These are phyloP conservation scores for Tragelaphus scriptus DNA, from an alignment of 2,113 vertebrate species.

Conservation along the genomic window DNA sequence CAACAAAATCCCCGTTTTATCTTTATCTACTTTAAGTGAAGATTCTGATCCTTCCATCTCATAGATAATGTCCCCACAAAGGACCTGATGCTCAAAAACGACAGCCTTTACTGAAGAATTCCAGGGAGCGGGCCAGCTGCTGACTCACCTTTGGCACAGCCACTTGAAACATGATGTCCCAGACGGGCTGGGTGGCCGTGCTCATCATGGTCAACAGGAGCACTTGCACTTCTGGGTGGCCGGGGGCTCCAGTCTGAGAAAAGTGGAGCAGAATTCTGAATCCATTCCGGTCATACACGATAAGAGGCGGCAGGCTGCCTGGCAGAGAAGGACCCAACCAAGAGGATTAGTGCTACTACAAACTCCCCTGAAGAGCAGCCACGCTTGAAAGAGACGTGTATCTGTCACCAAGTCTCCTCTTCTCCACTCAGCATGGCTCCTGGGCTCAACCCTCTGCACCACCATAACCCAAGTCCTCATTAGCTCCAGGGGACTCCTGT, in stretches of 20 bases:
- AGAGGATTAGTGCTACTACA: not conserved
- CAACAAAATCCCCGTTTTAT: not conserved
- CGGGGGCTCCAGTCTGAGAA: conserved; percentile 74
- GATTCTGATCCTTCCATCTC: not conserved
- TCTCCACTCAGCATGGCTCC: not conserved
- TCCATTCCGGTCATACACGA: conserved; percentile 81
- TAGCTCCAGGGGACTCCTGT: not conserved
- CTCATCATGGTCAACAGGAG: conserved; percentile 88
- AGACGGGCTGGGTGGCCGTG: conserved; percentile 83
- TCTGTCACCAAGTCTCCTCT: accelerated
- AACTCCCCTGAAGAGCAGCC: not conserved
- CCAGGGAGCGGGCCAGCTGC: not conserved
- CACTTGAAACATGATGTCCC: conserved; percentile 85
- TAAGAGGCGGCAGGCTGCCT: conserved; percentile 85
- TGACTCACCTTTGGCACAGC: conserved; percentile 89
- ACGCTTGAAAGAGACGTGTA: accelerated
- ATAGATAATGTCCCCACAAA: not conserved
- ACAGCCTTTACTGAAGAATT: not conserved
- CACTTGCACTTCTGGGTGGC: conserved; percentile 82
- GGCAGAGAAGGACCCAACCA: not conserved
- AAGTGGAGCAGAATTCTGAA: conserved; percentile 89
- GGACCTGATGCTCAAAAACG: not conserved
- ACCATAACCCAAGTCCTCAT: not conserved
- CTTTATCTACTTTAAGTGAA: not conserved
- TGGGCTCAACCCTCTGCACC: no score